Conservation (phyloP, 2,797 vertebrate genomes). For the Halcyon chelicuti region DNA sequence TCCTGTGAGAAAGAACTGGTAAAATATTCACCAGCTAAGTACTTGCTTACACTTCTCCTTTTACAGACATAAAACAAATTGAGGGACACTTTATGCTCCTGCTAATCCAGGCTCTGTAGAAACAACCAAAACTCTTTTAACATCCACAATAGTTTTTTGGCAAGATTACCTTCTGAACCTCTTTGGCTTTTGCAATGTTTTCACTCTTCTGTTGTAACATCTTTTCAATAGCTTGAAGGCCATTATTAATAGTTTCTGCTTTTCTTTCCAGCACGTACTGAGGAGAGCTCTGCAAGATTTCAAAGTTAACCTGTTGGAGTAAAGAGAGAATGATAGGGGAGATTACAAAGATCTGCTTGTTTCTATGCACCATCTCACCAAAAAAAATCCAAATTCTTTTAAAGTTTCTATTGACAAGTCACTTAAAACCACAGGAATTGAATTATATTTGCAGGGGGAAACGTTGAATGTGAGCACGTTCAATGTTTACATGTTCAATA, state of each 20-base stretch:
- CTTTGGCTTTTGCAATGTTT: constrained; percentile 83
- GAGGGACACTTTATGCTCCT: background rate
- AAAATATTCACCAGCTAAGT: constrained; percentile 20
- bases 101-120: background rate
- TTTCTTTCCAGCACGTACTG: constrained; percentile 82
- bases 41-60: background rate
- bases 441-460: background rate
- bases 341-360: background rate
- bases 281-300: constrained; percentile 80
- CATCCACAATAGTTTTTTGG: background rate
- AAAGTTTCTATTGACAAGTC: background rate
- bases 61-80: background rate
- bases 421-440: background rate
- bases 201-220: constrained; percentile 85
- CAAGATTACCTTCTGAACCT: constrained; percentile 88
- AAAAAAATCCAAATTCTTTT: background rate
- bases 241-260: constrained; percentile 84
- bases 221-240: constrained; percentile 84
- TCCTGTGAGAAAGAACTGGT: background rate
- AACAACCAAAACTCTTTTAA: background rate
- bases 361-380: background rate
- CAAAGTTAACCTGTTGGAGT: constrained; percentile 68
- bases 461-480: rapidly evolving
- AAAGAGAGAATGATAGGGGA: background rate
- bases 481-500: rapidly evolving